Percentiles rank a stretch among this genome's conserved stretches.
Evolutionary conservation across 2,113 vertebrate genomes (phyloP).

Genomic region (Chaetops frenatus): DNA sequence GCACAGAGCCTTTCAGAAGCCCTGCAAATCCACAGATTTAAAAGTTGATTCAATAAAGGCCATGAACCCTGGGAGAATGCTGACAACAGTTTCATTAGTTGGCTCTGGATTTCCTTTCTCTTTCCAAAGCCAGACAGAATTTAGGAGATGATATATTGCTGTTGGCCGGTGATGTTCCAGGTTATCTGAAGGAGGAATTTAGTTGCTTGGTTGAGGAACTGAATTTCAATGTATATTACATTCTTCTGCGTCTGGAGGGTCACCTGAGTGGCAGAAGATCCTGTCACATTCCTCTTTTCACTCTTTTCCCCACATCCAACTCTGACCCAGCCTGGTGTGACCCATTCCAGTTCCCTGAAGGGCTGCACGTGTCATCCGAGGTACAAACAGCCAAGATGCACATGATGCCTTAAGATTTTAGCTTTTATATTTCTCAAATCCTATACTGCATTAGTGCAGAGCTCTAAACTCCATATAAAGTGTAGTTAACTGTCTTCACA

Average conservation of each 20-base stretch:
- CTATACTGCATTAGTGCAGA: no score
- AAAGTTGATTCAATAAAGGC: background rate
- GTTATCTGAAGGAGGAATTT: constrained; percentile 27
- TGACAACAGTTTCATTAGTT: constrained; percentile 23
- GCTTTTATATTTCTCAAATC: no score
- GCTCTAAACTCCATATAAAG: no score
- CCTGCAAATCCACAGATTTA: background rate
- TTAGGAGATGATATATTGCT: background rate
- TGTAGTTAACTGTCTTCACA: no score
- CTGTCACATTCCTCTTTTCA: background rate
- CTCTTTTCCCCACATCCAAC: background rate
- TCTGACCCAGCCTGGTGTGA: background rate
- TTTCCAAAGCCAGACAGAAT: constrained; percentile 1
- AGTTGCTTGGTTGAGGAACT: background rate
- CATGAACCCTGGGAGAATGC: background rate
- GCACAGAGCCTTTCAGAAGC: background rate
- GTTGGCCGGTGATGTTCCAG: background rate
- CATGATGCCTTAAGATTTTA: no score
- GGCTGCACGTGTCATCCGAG: accelerated
- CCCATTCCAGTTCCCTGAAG: background rate
- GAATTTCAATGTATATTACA: background rate
- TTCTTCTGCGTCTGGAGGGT: background rate
- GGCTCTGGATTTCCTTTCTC: constrained; percentile 15
- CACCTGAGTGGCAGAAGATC: background rate
- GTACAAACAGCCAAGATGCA: background rate